Evolutionary conservation across 2,888 invertebrate genomes (phyloP).

Genomic region (Diabrotica balteata): DNA sequence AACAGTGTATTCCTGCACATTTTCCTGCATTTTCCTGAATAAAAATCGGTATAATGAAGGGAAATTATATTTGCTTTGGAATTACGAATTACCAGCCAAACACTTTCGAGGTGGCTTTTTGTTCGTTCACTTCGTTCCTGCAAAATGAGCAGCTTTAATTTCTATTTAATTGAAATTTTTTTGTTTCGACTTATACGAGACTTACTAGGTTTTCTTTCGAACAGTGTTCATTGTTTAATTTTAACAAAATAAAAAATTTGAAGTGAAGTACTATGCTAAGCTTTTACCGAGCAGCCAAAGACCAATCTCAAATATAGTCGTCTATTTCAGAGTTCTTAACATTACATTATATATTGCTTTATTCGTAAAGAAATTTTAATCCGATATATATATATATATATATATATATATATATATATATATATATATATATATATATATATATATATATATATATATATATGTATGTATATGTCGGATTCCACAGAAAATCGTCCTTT

Average conservation of each 20-base stretch:
- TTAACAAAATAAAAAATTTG: neutral
- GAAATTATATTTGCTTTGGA: slow-evolving; percentile 48
- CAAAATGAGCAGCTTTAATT: slow-evolving; percentile 20
- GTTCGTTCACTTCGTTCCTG: slow-evolving; percentile 1
- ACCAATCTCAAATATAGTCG: too few species aligned
- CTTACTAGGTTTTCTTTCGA: slow-evolving; percentile 1
- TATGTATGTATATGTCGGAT: too few species aligned
- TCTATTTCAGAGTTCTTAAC: too few species aligned
- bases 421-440: too few species aligned
- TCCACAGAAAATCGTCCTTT: too few species aligned
- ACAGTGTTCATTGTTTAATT: slow-evolving; percentile 4
- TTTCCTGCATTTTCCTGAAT: slow-evolving; percentile 42
- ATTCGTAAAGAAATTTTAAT: too few species aligned
- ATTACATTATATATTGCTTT: too few species aligned
- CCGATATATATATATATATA: too few species aligned
- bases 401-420: too few species aligned
- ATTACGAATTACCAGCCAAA: slow-evolving; percentile 45
- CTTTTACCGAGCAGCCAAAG: too few species aligned
- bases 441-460: too few species aligned
- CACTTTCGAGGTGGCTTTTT: slow-evolving; percentile 22
- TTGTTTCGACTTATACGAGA: slow-evolving; percentile 12
- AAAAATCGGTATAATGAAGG: slow-evolving; percentile 45
- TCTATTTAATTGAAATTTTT: slow-evolving; percentile 23
- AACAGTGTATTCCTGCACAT: slow-evolving; percentile 37
- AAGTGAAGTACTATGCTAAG: too few species aligned